Conservation (phyloP, 2,113 vertebrate species). For the Orthochromis malagaraziensis region DNA sequence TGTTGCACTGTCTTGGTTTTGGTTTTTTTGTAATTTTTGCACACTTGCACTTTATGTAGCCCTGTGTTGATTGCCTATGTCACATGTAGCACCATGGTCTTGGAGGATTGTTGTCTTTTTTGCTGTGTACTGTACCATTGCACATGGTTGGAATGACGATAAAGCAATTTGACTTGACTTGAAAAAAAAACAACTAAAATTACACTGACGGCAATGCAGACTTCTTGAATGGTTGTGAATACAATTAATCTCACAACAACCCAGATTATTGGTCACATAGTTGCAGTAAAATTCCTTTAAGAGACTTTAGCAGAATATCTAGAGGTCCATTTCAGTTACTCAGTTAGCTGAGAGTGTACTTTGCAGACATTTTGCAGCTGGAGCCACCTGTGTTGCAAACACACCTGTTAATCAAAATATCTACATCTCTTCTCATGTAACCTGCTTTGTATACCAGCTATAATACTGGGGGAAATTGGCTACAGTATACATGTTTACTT, state of each 20-base stretch:
- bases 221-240: background rate
- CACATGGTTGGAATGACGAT: background rate
- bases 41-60: background rate
- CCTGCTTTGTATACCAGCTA: no score
- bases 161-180: background rate
- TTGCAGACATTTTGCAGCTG: background rate
- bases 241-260: background rate
- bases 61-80: background rate
- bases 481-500: background rate
- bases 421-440: background rate
- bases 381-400: accelerated
- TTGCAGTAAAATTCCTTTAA: background rate
- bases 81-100: background rate
- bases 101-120: background rate
- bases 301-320: background rate
- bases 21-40: accelerated
- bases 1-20: background rate
- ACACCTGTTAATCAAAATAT: background rate
- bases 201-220: background rate
- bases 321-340: background rate
- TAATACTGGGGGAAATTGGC: accelerated
- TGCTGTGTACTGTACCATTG: background rate
- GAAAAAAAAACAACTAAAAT: background rate
- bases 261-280: background rate
- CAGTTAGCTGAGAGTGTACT: background rate